Conservation (phyloP, 2,113 vertebrate species). For the Perca schrenkii region DNA sequence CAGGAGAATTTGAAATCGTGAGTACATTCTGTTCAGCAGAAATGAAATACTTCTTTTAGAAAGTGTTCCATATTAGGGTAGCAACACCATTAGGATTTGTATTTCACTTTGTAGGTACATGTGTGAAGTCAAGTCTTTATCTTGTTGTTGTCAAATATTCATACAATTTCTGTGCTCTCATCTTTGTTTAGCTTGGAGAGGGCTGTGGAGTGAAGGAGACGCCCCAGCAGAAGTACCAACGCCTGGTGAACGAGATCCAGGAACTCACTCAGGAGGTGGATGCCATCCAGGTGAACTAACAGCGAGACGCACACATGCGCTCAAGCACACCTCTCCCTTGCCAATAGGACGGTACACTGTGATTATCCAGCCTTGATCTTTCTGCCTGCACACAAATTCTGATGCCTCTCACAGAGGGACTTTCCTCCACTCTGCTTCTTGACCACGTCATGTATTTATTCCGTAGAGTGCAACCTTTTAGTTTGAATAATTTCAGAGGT, state of each 20-base stretch:
- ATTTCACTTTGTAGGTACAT: neutral
- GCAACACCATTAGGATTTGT: conserved; percentile 1
- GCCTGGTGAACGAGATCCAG: conserved; percentile 93
- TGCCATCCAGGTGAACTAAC: conserved; percentile 87
- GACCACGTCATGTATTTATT: conserved; percentile 3
- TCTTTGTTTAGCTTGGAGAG: conserved; percentile 88
- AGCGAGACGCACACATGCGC: neutral
- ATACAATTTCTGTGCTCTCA: neutral
- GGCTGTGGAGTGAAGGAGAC: conserved; percentile 93
- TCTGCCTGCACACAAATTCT: conserved; percentile 5
- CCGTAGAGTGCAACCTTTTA: neutral
- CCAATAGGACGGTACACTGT: neutral
- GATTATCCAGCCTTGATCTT: neutral
- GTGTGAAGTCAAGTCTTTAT: conserved; percentile 6
- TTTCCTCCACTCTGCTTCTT: neutral
- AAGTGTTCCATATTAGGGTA: neutral
- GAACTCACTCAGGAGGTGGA: conserved; percentile 94
- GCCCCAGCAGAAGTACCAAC: conserved; percentile 95
- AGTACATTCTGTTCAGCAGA: conserved; percentile 65
- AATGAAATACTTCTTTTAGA: neutral
- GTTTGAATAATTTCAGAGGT: neutral
- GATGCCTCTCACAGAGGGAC: neutral
- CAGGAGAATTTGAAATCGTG: conserved; percentile 95
- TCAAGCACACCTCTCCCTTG: neutral
- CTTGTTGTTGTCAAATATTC: conserved; percentile 20